These are phyloP conservation scores for Bedellia somnulentella DNA, from an alignment of 2,888 invertebrate genomes.

Conservation along the genomic window DNA sequence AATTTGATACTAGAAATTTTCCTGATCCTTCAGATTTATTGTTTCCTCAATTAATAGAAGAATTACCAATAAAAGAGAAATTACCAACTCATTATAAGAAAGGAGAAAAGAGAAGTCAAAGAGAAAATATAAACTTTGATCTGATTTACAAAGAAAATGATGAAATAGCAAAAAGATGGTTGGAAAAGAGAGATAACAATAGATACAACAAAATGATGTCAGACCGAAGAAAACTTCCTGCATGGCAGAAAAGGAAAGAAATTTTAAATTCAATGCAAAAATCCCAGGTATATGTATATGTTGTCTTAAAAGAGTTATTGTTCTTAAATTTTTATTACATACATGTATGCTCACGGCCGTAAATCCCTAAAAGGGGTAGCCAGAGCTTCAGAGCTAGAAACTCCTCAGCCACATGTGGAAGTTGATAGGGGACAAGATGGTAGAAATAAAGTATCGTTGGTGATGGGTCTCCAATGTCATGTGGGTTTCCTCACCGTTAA, in stretches of 20 bases:
- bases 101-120: constrained; percentile 59
- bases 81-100: constrained; percentile 68
- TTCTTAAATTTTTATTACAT: too few relatives aligned
- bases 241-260: constrained; percentile 69
- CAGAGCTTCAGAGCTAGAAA: too few relatives aligned
- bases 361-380: too few relatives aligned
- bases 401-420: too few relatives aligned
- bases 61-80: constrained; percentile 18
- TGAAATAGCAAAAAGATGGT: constrained; percentile 63
- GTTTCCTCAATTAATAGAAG: constrained; percentile 62
- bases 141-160: constrained; percentile 64
- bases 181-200: constrained; percentile 60
- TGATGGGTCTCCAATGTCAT: too few relatives aligned
- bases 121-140: constrained; percentile 46
- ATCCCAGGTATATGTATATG: constrained; percentile 46
- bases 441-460: too few relatives aligned
- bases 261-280: constrained; percentile 67
- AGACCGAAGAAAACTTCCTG: constrained; percentile 67
- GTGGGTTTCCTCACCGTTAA: too few relatives aligned
- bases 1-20: constrained; percentile 54
- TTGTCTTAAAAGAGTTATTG: too few relatives aligned
- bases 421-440: too few relatives aligned
- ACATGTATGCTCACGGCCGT: too few relatives aligned
- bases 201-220: constrained; percentile 69
- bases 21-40: constrained; percentile 56